These are phyloP conservation scores for Gastrophysa polygoni DNA, from an alignment of 2,888 invertebrate genomes.

Conservation along the genomic window DNA sequence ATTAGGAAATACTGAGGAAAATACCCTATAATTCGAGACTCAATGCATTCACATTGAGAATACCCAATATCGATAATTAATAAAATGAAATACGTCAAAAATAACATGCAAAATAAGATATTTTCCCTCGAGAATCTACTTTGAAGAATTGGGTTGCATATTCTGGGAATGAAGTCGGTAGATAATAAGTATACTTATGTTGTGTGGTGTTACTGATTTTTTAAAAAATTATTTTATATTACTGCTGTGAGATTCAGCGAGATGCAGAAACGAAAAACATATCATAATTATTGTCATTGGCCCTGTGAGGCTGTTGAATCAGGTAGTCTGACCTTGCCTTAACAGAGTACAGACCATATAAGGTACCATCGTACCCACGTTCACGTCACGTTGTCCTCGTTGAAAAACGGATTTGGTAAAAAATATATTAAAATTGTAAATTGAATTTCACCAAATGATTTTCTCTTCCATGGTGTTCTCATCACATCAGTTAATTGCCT, in stretches of 20 bases:
- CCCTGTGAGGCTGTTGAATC: neutral
- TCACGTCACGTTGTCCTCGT: neutral
- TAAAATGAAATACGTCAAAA: no score
- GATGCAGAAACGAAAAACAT: neutral
- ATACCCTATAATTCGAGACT: no score
- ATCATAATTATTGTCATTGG: neutral
- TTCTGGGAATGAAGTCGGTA: no score
- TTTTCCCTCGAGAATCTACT: no score
- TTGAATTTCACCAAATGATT: neutral
- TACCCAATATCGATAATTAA: no score
- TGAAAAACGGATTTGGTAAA: neutral
- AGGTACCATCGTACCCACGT: conserved; percentile 1
- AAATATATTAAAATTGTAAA: neutral
- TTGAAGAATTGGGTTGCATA: no score
- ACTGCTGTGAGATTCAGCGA: neutral
- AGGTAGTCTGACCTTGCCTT: neutral
- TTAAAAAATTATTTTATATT: neutral
- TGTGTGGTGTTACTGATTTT: neutral
- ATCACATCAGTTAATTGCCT: neutral
- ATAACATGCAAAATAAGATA: no score
- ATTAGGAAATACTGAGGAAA: no score
- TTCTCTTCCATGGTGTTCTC: no score
- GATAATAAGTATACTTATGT: no score
- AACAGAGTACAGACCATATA: conserved; percentile 1
- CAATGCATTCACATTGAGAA: no score